These are phyloP conservation scores for Choloepus didactylus DNA, from an alignment of 2,797 vertebrate genomes.

Conservation along the genomic window DNA sequence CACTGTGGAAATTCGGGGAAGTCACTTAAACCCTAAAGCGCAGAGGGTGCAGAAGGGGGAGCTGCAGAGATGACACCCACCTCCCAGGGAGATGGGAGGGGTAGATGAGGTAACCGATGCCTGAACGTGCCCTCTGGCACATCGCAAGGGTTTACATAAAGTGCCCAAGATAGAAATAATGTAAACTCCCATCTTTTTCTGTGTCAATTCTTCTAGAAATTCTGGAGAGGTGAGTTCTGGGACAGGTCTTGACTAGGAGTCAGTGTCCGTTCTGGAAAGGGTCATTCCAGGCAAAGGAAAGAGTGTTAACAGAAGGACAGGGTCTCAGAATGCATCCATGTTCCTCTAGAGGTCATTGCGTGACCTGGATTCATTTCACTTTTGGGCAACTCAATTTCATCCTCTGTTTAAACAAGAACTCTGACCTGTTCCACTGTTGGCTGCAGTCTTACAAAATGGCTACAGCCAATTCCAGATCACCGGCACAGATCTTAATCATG, in stretches of 20 bases:
- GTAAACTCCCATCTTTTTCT: neutral
- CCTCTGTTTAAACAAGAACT: neutral
- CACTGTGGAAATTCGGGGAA: neutral
- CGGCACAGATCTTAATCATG: neutral
- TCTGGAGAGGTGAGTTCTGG: constrained; percentile 5
- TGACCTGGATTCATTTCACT: neutral
- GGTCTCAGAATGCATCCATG: neutral
- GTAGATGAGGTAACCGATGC: neutral
- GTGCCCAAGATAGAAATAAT: neutral
- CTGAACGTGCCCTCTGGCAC: neutral
- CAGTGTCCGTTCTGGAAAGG: neutral
- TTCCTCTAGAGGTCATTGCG: neutral
- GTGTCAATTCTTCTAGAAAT: neutral
- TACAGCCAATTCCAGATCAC: neutral
- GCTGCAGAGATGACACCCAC: neutral
- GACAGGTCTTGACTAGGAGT: neutral
- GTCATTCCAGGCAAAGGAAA: neutral
- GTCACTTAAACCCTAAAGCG: neutral
- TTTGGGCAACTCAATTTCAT: neutral
- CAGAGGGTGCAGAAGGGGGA: too few species aligned
- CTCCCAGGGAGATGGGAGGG: neutral
- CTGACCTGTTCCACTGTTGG: neutral
- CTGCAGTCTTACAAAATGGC: neutral
- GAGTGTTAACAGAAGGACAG: neutral
- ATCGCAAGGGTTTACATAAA: neutral